Base-by-base conservation (phyloP, 2,113 vertebrate species). In the Nannobrachium achirus region DNA sequence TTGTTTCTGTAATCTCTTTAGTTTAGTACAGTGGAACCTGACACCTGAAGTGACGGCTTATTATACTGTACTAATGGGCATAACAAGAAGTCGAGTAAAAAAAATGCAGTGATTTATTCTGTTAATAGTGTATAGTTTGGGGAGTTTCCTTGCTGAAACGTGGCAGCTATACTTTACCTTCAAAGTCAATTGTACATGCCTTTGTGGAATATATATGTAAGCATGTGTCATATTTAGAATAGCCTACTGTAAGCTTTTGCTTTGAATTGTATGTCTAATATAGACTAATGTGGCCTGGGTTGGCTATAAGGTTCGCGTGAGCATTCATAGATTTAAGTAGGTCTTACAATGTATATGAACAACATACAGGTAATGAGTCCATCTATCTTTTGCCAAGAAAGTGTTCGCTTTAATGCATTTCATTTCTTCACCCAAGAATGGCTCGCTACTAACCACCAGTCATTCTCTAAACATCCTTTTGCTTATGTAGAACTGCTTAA, bases 1-100 rank as follows among this genome's bases (percentile, higher is more conserved):
- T 55, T 42, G 0, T 56, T 56, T 55, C 42, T 57, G 40, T 59
- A 44, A 40, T 48, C 39, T 79, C 8, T 63, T 15, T 48, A 33
- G 25, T 71, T 78, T 51, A 25, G 55, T 69, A 56, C 15, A 63
- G 58, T 49, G 46, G 10, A 18, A 58, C 16, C 25, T 38, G 52
- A 63, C 14, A 8, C 62, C 39, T 59, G 38, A 74, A 68, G 46
- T 70, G 57, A 56, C 49, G n/a, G 20, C 14, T 25, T 42, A 51
- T 25, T 42, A 51, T 16, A 18, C 49, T 33, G 44, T 16, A 18
- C 49, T 49, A 66, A 63, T 16, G 2, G 11, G 45, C 10, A 48
- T 13, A 48, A 48, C 11, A 49, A 49, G 2, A 16, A 33, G 39
- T 15, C 62, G 4, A 58, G 14, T 48, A 44, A 57, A 33, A 33